Evolutionary conservation across 2,888 invertebrate genomes (phyloP).

Genomic region (Pristionchus arcanus): DNA sequence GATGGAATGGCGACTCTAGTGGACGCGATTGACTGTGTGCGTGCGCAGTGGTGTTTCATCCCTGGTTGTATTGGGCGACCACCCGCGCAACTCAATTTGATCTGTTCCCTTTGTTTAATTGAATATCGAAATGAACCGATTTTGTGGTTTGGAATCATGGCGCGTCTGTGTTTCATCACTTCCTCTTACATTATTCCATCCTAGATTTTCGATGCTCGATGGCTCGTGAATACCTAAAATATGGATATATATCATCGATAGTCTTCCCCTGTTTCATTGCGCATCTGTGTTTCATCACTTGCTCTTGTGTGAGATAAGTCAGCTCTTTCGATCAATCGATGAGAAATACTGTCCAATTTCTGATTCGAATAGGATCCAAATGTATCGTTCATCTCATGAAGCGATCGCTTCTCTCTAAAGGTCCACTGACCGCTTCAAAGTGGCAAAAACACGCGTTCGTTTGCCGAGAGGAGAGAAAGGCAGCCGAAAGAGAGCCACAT

Average conservation of each 20-base stretch:
- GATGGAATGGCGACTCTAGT: conserved; percentile 40
- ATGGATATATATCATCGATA: no score
- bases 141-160: no score
- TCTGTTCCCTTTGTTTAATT: no score
- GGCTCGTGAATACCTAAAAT: no score
- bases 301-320: not conserved
- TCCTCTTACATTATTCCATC: no score
- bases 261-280: no score
- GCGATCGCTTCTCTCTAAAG: not conserved
- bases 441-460: conserved; percentile 32
- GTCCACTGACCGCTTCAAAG: not conserved
- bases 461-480: not conserved
- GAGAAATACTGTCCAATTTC: no score
- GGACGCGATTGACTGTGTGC: not conserved
- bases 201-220: no score
- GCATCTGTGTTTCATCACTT: not conserved
- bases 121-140: no score
- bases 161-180: no score
- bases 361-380: no score
- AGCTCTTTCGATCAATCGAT: not conserved
- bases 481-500: not conserved
- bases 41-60: conserved; percentile 14
- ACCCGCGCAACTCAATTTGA: no score
- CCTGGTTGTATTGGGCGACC: not conserved
- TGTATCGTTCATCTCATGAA: not conserved